Percentiles rank a stretch among this genome's conserved stretches.
These are phyloP conservation scores for Macrocentrus cingulum DNA, from an alignment of 1,140 invertebrate species.

Conservation along the genomic window DNA sequence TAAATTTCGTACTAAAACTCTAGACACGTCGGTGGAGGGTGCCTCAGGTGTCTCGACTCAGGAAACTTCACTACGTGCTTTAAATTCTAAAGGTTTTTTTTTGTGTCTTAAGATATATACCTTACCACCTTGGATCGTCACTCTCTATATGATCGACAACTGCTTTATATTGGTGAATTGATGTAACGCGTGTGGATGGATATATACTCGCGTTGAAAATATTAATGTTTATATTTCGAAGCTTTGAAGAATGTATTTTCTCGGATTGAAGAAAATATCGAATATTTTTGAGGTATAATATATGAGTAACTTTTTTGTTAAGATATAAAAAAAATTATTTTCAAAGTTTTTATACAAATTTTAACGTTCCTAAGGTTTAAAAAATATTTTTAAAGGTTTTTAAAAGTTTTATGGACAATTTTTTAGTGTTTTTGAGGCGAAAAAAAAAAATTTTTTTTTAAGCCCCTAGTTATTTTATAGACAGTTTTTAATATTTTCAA, in stretches of 20 bases:
- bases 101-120: no score
- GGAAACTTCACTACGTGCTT: conserved; percentile 59
- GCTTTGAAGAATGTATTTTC: conserved; percentile 2
- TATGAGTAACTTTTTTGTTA: no score
- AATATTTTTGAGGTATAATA: background rate
- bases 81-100: conserved; percentile 54
- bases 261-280: no score
- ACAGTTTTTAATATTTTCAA: no score
- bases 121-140: conserved; percentile 42
- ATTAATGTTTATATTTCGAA: conserved; percentile 7
- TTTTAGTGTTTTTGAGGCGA: no score
- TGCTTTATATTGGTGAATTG: conserved; percentile 42
- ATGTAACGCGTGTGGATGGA: conserved; percentile 50
- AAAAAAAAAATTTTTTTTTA: no score
- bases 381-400: no score
- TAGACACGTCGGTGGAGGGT: conserved; percentile 37
- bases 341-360: no score
- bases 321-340: no score
- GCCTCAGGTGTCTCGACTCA: conserved; percentile 47
- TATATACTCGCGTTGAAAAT: conserved; percentile 44
- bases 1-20: conserved; percentile 20
- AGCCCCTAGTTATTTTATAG: no score
- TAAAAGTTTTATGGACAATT: no score
- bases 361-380: no score
- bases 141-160: conserved; percentile 45